A percentile compares a stretch with the other conserved stretches of the same genome.
Evolutionary conservation across 1,140 invertebrate species (phyloP).

Genomic region (Himalopsyche phryganea): DNA sequence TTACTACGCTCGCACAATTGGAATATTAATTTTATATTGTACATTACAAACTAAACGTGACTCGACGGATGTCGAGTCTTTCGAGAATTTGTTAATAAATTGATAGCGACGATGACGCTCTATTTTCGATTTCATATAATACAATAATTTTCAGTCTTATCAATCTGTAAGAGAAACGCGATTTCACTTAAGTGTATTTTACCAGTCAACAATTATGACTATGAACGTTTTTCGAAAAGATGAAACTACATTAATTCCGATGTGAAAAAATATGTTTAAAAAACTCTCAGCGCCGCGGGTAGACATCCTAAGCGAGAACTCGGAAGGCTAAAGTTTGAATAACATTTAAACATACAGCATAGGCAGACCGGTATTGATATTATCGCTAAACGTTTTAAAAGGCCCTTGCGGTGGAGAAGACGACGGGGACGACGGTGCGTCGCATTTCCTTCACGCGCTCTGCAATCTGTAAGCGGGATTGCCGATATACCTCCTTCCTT

Average conservation of each 20-base stretch:
- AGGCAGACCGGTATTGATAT: conserved; percentile 33
- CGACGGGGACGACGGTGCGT: neutral
- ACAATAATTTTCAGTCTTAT: conserved; percentile 34
- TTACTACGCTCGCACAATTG: no score
- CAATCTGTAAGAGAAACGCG: conserved; percentile 31
- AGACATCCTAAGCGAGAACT: no score
- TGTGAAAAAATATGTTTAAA: conserved; percentile 1
- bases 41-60: conserved; percentile 11
- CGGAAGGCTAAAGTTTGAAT: no score
- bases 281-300: neutral
- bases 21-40: no score
- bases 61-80: conserved; percentile 22
- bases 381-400: conserved; percentile 28
- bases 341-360: conserved; percentile 26
- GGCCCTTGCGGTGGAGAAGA: conserved; percentile 26
- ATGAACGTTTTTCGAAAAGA: no score
- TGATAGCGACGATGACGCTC: conserved; percentile 17
- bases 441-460: neutral
- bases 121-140: conserved; percentile 31
- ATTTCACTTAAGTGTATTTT: conserved; percentile 29
- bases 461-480: conserved; percentile 5
- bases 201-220: conserved; percentile 23
- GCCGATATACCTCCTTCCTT: conserved; percentile 6
- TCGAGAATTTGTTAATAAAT: conserved; percentile 23
- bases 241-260: no score